phyloP scores from a whole-genome alignment of 2,888 invertebrate species.

The Drosophila tanythrix region DNA sequence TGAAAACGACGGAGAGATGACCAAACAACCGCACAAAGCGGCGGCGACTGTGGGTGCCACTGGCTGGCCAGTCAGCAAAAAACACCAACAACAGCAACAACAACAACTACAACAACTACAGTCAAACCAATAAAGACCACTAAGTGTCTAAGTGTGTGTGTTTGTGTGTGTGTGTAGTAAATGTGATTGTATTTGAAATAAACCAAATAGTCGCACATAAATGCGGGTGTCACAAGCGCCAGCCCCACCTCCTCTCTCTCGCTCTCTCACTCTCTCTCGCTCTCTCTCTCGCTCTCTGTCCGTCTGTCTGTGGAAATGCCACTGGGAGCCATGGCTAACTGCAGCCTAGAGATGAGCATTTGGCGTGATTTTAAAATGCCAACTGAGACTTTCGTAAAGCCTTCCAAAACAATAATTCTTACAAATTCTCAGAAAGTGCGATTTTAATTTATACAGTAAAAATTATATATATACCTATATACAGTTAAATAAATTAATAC shows the following conservation, averaged over 20 bases:
- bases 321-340: not conserved
- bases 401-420: not conserved
- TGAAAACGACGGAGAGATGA: conserved; percentile 42
- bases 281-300: not conserved
- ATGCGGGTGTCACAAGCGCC: conserved; percentile 74
- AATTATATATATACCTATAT: no score
- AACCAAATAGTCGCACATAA: conserved; percentile 81
- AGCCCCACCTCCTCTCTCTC: not conserved
- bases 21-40: conserved; percentile 70
- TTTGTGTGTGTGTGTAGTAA: conserved; percentile 36
- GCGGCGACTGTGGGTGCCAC: conserved; percentile 73
- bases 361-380: not conserved
- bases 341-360: conserved; percentile 29
- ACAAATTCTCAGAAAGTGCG: no score
- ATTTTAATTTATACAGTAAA: no score
- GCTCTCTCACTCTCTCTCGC: not conserved
- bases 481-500: not conserved
- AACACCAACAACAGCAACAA: conserved; percentile 22
- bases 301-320: not conserved
- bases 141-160: conserved; percentile 74
- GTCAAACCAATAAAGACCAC: conserved; percentile 80
- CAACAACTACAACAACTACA: conserved; percentile 33
- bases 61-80: conserved; percentile 44
- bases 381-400: not conserved
- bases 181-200: conserved; percentile 82